These are phyloP conservation scores for Cyclargus thomasi DNA, from an alignment of 1,140 invertebrate species.

Conservation along the genomic window DNA sequence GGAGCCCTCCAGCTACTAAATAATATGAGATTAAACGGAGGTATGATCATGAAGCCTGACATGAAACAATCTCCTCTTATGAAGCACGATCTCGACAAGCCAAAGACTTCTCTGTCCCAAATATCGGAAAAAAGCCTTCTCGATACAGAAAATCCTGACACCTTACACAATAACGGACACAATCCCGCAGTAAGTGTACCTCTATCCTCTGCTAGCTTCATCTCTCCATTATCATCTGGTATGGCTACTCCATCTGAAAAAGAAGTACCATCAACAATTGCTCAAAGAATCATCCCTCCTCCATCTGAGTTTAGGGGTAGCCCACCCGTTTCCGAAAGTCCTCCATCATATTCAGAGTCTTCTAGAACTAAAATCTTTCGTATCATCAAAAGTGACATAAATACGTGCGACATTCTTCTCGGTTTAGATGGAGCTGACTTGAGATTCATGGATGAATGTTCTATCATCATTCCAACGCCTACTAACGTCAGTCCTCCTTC, in stretches of 20 bases:
- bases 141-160: constrained; percentile 76
- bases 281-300: constrained; percentile 83
- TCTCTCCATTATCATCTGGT: constrained; percentile 61
- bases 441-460: constrained; percentile 93
- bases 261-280: constrained; percentile 74
- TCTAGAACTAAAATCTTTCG: constrained; percentile 77
- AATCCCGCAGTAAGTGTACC: constrained; percentile 47
- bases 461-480: constrained; percentile 85
- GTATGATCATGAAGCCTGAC: constrained; percentile 71
- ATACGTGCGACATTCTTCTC: constrained; percentile 84
- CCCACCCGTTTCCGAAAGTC: constrained; percentile 79
- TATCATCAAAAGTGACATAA: constrained; percentile 74
- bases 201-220: constrained; percentile 49
- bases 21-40: constrained; percentile 77
- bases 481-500: constrained; percentile 84
- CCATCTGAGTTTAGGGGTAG: constrained; percentile 83
- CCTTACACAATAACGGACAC: constrained; percentile 45
- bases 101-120: constrained; percentile 78
- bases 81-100: constrained; percentile 55
- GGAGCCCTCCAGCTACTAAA: constrained; percentile 76
- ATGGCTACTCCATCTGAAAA: constrained; percentile 64
- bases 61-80: constrained; percentile 48
- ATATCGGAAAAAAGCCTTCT: constrained; percentile 80
- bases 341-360: constrained; percentile 76
- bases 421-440: constrained; percentile 88